Evolutionary conservation across 2,888 invertebrate genomes (phyloP).

Genomic region (Noctua pronuba): DNA sequence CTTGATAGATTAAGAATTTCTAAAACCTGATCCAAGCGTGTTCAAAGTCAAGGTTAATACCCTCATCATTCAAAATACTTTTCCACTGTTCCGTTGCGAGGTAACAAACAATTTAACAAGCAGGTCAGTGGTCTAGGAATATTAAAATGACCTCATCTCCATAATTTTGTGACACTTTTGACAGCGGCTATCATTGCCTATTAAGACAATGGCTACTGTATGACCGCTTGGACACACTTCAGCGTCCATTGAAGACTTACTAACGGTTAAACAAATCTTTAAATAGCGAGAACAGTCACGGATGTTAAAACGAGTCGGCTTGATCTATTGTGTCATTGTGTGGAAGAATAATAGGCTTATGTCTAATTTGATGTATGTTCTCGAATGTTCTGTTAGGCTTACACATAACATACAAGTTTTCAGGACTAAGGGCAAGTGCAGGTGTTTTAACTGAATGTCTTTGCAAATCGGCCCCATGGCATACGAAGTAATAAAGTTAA

Average conservation of each 20-base stretch:
- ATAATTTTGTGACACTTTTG: conserved; percentile 2
- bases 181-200: conserved; percentile 6
- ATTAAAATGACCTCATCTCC: conserved; percentile 18
- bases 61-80: background rate
- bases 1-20: background rate
- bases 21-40: background rate
- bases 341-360: background rate
- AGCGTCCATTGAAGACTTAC: conserved; percentile 4
- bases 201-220: conserved; percentile 10
- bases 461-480: background rate
- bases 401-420: background rate
- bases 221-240: conserved; percentile 3
- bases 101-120: background rate
- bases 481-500: background rate
- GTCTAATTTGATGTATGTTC: background rate
- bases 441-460: background rate
- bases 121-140: background rate
- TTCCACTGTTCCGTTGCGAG: background rate
- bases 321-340: background rate
- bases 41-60: background rate
- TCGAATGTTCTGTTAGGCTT: background rate
- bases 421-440: background rate
- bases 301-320: conserved; percentile 2
- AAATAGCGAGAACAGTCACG: background rate
- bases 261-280: background rate